phyloP scores from a whole-genome alignment of 2,888 invertebrate genomes.

The Cordilura impudica region DNA sequence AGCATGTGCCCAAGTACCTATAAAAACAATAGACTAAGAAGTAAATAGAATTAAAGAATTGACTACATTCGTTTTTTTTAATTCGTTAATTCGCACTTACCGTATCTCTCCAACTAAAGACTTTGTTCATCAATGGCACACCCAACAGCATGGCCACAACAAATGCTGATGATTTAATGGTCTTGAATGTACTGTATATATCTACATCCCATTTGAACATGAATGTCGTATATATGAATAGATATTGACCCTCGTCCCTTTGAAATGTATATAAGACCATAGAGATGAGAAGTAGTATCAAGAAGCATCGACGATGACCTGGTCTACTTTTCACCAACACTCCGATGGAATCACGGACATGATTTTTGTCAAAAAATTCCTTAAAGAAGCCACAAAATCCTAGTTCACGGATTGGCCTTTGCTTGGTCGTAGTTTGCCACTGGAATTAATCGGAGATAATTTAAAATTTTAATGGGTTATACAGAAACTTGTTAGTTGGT shows the following conservation, averaged over 20 bases:
- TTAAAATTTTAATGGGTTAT: background rate
- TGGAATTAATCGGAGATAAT: slow-evolving; percentile 51
- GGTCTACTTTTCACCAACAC: slow-evolving; percentile 82
- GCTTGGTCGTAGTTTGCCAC: slow-evolving; percentile 85
- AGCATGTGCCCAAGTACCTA: slow-evolving; percentile 85
- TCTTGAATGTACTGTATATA: slow-evolving; percentile 85
- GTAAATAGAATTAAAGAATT: background rate
- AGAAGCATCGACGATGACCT: slow-evolving; percentile 81
- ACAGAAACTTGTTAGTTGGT: too few relatives aligned
- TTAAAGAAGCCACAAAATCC: slow-evolving; percentile 80
- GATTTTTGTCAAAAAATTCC: slow-evolving; percentile 86
- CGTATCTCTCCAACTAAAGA: slow-evolving; percentile 84
- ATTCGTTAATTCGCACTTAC: slow-evolving; percentile 71
- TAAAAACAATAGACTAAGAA: slow-evolving; percentile 82
- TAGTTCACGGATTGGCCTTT: slow-evolving; percentile 81
- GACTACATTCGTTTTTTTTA: background rate
- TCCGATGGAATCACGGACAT: slow-evolving; percentile 82
- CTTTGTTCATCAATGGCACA: slow-evolving; percentile 85
- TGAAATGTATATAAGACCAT: slow-evolving; percentile 91
- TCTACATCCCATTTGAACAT: slow-evolving; percentile 86
- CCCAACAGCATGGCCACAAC: slow-evolving; percentile 85
- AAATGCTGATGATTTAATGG: slow-evolving; percentile 85
- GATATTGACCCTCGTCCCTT: slow-evolving; percentile 87
- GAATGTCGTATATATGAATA: slow-evolving; percentile 85
- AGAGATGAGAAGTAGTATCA: slow-evolving; percentile 84